phyloP scores from a whole-genome alignment of 2,888 invertebrate species.

The Trachelus tabidus region DNA sequence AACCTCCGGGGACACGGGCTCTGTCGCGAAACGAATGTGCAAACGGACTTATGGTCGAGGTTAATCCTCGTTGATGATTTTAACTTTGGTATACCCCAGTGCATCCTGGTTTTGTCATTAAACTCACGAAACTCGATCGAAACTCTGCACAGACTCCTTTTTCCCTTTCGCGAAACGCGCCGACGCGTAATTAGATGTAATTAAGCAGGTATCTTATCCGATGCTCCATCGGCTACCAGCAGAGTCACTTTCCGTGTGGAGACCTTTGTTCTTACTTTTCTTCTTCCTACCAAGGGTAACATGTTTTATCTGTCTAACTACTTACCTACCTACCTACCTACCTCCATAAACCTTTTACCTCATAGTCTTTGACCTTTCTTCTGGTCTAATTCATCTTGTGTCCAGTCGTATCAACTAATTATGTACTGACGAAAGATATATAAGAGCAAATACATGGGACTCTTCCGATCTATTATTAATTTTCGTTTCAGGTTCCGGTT shows the following conservation, averaged over 20 bases:
- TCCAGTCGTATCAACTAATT: not conserved
- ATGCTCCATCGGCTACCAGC: not conserved
- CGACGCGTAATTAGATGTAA: constrained; percentile 57
- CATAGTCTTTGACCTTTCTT: not conserved
- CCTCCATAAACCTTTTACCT: not conserved
- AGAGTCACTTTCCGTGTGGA: constrained; percentile 25
- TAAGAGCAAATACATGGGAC: too few species aligned
- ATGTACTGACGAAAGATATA: not conserved
- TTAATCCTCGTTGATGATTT: not conserved
- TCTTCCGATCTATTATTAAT: not conserved
- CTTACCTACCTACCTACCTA: constrained; percentile 5
- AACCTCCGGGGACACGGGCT: not conserved
- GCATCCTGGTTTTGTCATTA: not conserved
- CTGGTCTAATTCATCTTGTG: not conserved
- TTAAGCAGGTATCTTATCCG: constrained; percentile 53
- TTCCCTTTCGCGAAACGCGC: constrained; percentile 24
- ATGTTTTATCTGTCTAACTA: constrained; percentile 1
- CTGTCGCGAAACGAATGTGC: not conserved
- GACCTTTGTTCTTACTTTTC: constrained; percentile 9
- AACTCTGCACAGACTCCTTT: constrained; percentile 14
- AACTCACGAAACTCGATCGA: constrained; percentile 34
- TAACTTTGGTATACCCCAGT: not conserved
- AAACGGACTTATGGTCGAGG: not conserved
- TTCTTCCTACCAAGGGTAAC: not conserved
- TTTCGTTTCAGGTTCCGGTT: not conserved